Percentiles rank a stretch among this genome's conserved stretches.
Conservation (phyloP, 1,140 invertebrate genomes). For the Platorchestia sp. region DNA sequence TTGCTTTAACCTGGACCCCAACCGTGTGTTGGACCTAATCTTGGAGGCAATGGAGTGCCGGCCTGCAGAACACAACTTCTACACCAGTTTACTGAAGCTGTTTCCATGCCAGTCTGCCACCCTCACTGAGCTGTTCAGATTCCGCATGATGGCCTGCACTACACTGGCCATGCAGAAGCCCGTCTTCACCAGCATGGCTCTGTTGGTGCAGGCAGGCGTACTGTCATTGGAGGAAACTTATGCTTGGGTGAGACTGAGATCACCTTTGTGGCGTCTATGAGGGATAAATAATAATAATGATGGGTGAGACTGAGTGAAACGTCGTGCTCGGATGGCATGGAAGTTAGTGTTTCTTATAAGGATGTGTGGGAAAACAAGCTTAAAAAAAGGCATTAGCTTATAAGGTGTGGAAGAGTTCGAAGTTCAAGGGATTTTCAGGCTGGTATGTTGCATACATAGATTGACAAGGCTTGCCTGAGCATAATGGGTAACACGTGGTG, state of each 20-base stretch:
- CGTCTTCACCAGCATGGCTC: conserved; percentile 85
- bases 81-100: conserved; percentile 85
- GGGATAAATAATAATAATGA: no score
- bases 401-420: no score
- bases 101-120: conserved; percentile 89
- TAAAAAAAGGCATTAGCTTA: not conserved
- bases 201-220: conserved; percentile 89
- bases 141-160: conserved; percentile 85
- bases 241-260: conserved; percentile 85
- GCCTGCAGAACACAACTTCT: conserved; percentile 77
- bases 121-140: conserved; percentile 93
- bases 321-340: not conserved
- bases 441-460: no score
- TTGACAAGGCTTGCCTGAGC: no score
- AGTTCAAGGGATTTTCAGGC: no score
- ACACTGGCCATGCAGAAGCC: conserved; percentile 72
- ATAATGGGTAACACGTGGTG: no score
- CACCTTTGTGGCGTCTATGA: not conserved
- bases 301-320: conserved; percentile 79
- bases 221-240: conserved; percentile 91
- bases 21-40: conserved; percentile 96
- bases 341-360: no score
- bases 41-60: conserved; percentile 96
- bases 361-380: not conserved
- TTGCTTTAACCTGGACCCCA: conserved; percentile 99